These are phyloP conservation scores for Chaetophractus vellerosus DNA, from an alignment of 2,797 vertebrate genomes.

Conservation along the genomic window DNA sequence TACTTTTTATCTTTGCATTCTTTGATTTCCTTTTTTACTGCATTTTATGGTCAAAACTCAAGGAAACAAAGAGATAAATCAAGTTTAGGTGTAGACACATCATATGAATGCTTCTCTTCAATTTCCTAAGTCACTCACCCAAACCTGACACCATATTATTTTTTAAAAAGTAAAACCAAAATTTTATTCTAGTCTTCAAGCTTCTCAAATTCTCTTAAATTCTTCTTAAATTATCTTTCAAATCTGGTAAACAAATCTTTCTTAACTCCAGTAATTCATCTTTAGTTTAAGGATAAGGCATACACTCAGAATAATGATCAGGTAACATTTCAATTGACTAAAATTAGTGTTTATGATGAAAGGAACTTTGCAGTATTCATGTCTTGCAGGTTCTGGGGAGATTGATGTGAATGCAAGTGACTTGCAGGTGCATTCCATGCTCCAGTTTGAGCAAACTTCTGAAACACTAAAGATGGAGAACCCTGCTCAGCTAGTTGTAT, in stretches of 20 bases:
- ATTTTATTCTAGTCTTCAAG: conserved; percentile 44
- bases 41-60: not conserved
- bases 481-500: not conserved
- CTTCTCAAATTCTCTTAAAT: not conserved
- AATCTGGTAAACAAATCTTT: conserved; percentile 11
- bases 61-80: conserved; percentile 1
- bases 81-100: conserved; percentile 7
- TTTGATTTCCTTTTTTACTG: not conserved
- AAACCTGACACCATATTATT: not conserved
- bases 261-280: not conserved
- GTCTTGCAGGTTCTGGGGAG: not conserved
- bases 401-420: not conserved
- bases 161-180: not conserved
- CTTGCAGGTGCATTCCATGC: not conserved
- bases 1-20: not conserved
- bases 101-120: conserved; percentile 3
- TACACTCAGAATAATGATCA: not conserved
- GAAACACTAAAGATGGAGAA: not conserved
- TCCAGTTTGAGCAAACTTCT: not conserved
- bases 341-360: not conserved
- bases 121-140: conserved; percentile 25
- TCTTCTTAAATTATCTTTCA: not conserved
- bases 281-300: not conserved
- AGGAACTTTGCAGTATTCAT: not conserved
- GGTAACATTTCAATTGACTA: not conserved